These are phyloP conservation scores for Montipora capitata DNA, from an alignment of 92 coral and sea anemone genomes.

Conservation along the genomic window DNA sequence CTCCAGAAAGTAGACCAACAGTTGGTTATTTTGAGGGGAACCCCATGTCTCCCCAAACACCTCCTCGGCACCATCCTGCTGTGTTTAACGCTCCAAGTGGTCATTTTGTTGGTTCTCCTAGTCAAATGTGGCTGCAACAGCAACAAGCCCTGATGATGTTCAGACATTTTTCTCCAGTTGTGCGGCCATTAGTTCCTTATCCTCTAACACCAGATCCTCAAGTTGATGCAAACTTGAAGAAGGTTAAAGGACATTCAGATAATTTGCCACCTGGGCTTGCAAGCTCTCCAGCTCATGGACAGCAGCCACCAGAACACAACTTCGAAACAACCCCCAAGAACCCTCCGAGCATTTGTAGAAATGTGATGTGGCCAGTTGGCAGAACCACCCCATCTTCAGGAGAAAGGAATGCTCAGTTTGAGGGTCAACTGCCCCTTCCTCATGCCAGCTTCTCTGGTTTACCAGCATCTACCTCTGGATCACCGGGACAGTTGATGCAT, in stretches of 20 bases:
- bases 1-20: background rate
- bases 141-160: background rate
- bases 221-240: background rate
- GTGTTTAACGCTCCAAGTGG: slow-evolving; percentile 15
- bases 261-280: background rate
- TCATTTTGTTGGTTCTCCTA: slow-evolving; percentile 18
- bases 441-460: background rate
- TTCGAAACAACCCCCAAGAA: background rate
- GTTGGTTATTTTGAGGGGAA: slow-evolving; percentile 7
- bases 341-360: slow-evolving; percentile 39
- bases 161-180: slow-evolving; percentile 4
- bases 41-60: slow-evolving; percentile 2
- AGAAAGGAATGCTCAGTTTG: background rate
- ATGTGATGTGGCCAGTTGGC: slow-evolving; percentile 24
- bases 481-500: background rate
- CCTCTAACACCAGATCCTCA: slow-evolving; percentile 38
- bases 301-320: slow-evolving; percentile 5
- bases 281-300: slow-evolving; percentile 35
- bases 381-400: slow-evolving; percentile 7
- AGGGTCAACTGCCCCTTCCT: slow-evolving; percentile 15
- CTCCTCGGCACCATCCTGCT: slow-evolving; percentile 12
- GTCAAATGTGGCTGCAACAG: slow-evolving; percentile 19
- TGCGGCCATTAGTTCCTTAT: slow-evolving; percentile 42
- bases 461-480: background rate
- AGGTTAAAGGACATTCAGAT: slow-evolving; percentile 15